Evolutionary conservation across 2,113 vertebrate species (phyloP).

Genomic region (Phainopepla nitens): DNA sequence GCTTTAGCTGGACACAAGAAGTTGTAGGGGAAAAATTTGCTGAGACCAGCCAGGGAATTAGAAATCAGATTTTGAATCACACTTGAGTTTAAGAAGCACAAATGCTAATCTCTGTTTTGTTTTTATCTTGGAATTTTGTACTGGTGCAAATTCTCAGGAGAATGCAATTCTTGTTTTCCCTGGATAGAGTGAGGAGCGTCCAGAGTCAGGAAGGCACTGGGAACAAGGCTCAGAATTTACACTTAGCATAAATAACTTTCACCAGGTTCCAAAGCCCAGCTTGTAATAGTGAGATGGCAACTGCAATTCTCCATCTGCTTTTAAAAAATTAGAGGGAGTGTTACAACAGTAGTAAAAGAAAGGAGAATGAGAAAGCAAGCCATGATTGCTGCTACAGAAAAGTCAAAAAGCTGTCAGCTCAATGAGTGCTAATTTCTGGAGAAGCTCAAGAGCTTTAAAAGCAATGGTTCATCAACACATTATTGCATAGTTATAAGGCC

Average conservation of each 20-base stretch:
- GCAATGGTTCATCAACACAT: constrained; percentile 50
- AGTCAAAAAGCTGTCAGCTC: constrained; percentile 16
- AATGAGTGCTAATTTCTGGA: constrained; percentile 35
- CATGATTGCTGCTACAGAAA: constrained; percentile 2
- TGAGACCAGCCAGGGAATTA: background rate
- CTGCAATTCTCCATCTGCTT: background rate
- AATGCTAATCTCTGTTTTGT: background rate
- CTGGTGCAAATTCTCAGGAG: background rate
- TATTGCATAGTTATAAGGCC: background rate
- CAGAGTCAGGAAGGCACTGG: background rate
- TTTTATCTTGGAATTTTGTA: background rate
- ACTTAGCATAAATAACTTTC: background rate
- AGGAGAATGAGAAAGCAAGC: background rate
- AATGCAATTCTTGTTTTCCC: background rate
- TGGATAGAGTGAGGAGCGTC: background rate
- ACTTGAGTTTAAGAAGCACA: background rate
- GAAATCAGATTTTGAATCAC: background rate
- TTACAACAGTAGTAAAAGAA: background rate
- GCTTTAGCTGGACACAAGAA: background rate
- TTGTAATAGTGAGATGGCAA: background rate
- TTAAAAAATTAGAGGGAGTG: background rate
- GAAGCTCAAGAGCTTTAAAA: constrained; percentile 37
- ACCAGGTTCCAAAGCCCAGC: background rate
- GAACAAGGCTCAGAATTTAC: background rate
- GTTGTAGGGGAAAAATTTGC: background rate